Evolutionary conservation across 2,888 invertebrate genomes (phyloP).

Genomic region (Tetanocera ferruginea): DNA sequence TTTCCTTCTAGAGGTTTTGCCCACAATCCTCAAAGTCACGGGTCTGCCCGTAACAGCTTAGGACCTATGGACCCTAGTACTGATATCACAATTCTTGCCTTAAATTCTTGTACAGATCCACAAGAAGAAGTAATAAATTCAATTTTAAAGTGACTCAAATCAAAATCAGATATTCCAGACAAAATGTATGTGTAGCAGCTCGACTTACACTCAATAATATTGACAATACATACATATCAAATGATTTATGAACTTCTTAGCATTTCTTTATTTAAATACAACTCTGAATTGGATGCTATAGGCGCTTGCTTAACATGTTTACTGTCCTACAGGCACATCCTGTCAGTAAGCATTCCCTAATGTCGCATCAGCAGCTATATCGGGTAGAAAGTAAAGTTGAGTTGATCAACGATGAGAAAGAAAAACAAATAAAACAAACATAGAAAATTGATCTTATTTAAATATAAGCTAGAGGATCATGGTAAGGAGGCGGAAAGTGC

Average conservation of each 20-base stretch:
- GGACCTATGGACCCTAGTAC: too few species aligned
- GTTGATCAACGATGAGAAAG: conserved; percentile 14
- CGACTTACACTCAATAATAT: background rate
- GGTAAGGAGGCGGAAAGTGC: background rate
- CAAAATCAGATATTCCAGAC: conserved; percentile 1
- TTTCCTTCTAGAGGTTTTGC: too few species aligned
- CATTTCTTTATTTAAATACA: background rate
- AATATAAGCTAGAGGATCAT: background rate
- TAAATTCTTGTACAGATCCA: too few species aligned
- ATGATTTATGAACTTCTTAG: conserved; percentile 18
- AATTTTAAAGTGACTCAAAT: too few species aligned
- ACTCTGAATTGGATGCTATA: background rate
- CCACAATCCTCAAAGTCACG: too few species aligned
- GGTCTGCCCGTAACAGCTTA: too few species aligned
- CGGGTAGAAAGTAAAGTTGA: background rate
- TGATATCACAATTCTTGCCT: too few species aligned
- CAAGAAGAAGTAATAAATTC: too few species aligned
- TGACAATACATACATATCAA: background rate
- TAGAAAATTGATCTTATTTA: conserved; percentile 10
- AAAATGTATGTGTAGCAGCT: background rate
- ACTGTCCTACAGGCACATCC: conserved; percentile 15
- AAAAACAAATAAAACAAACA: conserved; percentile 12
- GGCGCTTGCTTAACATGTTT: background rate
- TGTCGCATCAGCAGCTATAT: background rate
- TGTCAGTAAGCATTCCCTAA: background rate